Evolutionary conservation across 2,888 invertebrate species (phyloP).

Genomic region (Patella depressa): DNA sequence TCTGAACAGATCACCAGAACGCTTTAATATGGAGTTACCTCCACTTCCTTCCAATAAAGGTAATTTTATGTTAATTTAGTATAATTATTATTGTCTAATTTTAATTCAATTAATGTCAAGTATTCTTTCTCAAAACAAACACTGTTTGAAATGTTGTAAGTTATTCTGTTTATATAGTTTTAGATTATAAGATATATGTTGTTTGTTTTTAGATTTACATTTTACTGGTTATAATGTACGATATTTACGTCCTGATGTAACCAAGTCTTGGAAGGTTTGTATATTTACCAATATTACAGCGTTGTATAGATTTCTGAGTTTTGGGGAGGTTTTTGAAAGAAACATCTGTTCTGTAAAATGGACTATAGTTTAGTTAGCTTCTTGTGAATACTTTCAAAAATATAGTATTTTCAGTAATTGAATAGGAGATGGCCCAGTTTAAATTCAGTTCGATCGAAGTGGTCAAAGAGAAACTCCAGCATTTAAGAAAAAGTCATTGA

Average conservation of each 20-base stretch:
- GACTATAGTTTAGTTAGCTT: not conserved
- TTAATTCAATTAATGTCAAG: not conserved
- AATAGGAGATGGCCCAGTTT: not conserved
- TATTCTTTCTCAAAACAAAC: not conserved
- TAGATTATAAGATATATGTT: not conserved
- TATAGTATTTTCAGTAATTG: not conserved
- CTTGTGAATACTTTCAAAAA: not conserved
- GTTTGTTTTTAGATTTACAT: constrained; percentile 55
- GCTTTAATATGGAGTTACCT: constrained; percentile 63
- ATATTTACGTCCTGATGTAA: constrained; percentile 62
- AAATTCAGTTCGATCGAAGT: not conserved
- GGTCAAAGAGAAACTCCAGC: not conserved
- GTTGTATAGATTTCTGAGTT: too few species aligned
- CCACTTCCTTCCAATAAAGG: constrained; percentile 61
- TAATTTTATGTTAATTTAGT: constrained; percentile 22
- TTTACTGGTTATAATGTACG: constrained; percentile 66
- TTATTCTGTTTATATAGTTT: too few species aligned
- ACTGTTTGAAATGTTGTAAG: not conserved
- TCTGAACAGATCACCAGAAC: constrained; percentile 62
- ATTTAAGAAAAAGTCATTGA: too few species aligned
- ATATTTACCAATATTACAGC: too few species aligned
- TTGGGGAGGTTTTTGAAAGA: too few species aligned
- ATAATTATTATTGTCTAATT: not conserved
- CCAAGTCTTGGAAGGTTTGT: constrained; percentile 59
- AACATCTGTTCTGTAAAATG: not conserved